These are phyloP conservation scores for Poecile atricapillus DNA, from an alignment of 2,113 vertebrate species.

Conservation along the genomic window DNA sequence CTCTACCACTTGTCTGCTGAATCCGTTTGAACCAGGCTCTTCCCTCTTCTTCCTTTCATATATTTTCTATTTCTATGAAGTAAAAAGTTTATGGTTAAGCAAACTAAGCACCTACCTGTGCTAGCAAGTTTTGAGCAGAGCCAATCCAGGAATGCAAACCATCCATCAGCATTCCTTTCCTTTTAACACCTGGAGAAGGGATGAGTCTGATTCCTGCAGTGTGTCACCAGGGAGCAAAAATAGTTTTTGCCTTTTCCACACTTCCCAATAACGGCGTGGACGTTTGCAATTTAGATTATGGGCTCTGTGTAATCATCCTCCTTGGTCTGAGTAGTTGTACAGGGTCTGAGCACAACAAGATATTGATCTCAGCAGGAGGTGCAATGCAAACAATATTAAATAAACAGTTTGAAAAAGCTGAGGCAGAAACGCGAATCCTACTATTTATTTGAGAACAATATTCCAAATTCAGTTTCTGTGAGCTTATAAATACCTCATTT, in stretches of 20 bases:
- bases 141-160: background rate
- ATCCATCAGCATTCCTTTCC: background rate
- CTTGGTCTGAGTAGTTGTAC: background rate
- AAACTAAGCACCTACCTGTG: background rate
- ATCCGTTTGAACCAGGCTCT: background rate
- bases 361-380: background rate
- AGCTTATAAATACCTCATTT: slow-evolving; percentile 58
- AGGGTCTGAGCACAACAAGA: background rate
- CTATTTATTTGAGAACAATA: slow-evolving; percentile 20
- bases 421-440: background rate
- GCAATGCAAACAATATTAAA: background rate
- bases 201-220: background rate
- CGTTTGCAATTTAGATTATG: background rate
- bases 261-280: accelerated
- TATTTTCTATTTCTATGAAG: background rate
- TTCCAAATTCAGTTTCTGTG: slow-evolving; percentile 32
- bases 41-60: background rate
- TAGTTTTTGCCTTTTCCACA: background rate
- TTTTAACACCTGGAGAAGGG: background rate
- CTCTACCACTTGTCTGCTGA: background rate
- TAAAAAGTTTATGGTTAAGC: background rate
- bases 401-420: background rate
- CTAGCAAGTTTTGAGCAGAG: background rate
- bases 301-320: background rate
- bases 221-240: background rate